These are phyloP conservation scores for Pterocles burchelli DNA, from an alignment of 2,113 vertebrate species.

Conservation along the genomic window DNA sequence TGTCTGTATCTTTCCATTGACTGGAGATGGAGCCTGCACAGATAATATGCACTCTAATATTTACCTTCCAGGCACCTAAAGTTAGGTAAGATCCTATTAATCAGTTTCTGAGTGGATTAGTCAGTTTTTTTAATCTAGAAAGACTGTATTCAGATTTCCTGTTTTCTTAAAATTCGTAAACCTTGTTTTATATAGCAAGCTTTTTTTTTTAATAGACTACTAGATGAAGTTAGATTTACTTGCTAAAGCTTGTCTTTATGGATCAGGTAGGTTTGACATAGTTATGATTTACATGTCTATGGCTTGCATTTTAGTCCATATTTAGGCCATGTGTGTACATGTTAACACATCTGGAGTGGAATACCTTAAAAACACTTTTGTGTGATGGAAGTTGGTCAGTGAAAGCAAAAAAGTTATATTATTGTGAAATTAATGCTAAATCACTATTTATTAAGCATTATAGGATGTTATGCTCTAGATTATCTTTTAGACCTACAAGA, in stretches of 20 bases:
- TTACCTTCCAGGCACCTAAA: background rate
- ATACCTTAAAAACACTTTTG: background rate
- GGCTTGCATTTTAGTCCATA: background rate
- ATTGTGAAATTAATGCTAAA: background rate
- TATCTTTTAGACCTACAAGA: background rate
- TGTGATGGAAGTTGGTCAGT: no score
- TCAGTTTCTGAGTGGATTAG: background rate
- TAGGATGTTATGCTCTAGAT: background rate
- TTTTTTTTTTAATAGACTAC: background rate
- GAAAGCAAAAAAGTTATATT: background rate
- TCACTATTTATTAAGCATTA: background rate
- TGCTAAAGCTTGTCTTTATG: background rate
- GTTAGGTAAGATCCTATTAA: background rate
- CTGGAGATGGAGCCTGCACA: background rate
- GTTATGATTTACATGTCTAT: background rate
- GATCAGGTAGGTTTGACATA: background rate
- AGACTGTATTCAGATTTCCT: background rate
- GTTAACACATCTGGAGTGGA: background rate
- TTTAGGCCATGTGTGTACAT: no score
- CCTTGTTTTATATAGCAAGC: fast-evolving
- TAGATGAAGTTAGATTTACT: background rate
- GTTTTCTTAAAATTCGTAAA: background rate
- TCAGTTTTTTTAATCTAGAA: background rate
- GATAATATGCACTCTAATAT: background rate
- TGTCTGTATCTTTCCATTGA: background rate